Evolutionary conservation across 2,113 vertebrate genomes (phyloP).

Genomic region (Micromys minutus): DNA sequence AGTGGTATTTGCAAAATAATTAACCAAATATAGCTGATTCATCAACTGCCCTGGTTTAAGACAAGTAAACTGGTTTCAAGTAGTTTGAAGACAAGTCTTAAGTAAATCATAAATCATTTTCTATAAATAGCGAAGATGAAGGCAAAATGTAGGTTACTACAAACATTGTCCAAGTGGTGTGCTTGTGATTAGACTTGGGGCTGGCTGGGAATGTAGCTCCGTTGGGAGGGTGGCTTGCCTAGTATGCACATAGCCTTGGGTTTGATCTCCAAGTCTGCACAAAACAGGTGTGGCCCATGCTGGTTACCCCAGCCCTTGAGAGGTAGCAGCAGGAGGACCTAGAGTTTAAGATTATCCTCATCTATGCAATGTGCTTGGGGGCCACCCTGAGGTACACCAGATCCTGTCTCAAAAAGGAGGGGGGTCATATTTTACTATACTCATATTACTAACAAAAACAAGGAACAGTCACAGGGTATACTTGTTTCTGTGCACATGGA

Average conservation of each 20-base stretch:
- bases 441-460: background rate
- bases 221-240: background rate
- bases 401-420: background rate
- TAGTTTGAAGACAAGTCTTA: background rate
- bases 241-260: background rate
- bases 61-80: background rate
- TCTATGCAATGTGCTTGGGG: background rate
- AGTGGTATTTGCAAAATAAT: background rate
- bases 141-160: background rate
- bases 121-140: background rate
- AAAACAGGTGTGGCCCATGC: too few species aligned
- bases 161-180: background rate
- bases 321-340: background rate
- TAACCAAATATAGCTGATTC: background rate
- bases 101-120: background rate
- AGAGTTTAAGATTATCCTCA: background rate
- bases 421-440: background rate
- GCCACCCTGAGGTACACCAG: background rate
- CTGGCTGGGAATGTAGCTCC: background rate
- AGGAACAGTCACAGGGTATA: fast-evolving
- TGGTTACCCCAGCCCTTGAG: background rate
- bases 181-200: background rate
- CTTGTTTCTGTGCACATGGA: background rate
- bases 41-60: background rate
- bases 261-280: background rate